These are phyloP conservation scores for Chironex yamaguchii DNA, from an alignment of 30 jellyfish, hydroid and myxozoan species.

Conservation along the genomic window DNA sequence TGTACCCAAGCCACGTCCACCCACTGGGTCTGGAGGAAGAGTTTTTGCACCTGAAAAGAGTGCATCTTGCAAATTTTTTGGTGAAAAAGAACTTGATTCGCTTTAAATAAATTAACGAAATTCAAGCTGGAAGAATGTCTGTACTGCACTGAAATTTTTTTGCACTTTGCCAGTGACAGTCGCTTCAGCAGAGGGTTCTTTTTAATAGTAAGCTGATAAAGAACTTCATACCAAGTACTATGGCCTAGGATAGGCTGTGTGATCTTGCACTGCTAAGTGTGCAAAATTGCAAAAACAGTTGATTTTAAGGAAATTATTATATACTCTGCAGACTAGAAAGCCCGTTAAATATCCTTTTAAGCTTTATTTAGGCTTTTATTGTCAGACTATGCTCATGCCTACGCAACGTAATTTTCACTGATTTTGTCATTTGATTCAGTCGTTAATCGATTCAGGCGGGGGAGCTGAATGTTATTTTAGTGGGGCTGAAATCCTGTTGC, in stretches of 20 bases:
- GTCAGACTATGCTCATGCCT: neutral
- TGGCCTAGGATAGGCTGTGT: neutral
- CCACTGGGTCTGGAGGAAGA: neutral
- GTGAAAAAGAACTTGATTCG: neutral
- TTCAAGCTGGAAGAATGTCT: neutral
- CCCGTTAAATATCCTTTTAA: neutral
- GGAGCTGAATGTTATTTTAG: no score
- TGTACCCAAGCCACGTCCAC: neutral
- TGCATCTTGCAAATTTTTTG: neutral
- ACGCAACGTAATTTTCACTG: neutral
- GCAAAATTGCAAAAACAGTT: neutral
- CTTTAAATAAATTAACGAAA: neutral
- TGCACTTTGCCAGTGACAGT: neutral
- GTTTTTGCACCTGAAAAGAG: neutral
- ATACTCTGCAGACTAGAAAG: neutral
- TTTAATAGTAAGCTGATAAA: neutral
- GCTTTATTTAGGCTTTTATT: neutral
- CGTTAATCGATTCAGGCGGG: no score
- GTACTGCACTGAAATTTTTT: neutral
- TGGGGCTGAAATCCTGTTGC: no score
- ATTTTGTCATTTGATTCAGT: no score
- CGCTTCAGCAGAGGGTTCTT: neutral
- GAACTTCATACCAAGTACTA: neutral
- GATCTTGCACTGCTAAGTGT: neutral
- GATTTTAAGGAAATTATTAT: neutral